Percentiles rank a stretch among this genome's conserved stretches.
phyloP scores from a whole-genome alignment of 2,888 invertebrate genomes.

The Drosophila helvetica region DNA sequence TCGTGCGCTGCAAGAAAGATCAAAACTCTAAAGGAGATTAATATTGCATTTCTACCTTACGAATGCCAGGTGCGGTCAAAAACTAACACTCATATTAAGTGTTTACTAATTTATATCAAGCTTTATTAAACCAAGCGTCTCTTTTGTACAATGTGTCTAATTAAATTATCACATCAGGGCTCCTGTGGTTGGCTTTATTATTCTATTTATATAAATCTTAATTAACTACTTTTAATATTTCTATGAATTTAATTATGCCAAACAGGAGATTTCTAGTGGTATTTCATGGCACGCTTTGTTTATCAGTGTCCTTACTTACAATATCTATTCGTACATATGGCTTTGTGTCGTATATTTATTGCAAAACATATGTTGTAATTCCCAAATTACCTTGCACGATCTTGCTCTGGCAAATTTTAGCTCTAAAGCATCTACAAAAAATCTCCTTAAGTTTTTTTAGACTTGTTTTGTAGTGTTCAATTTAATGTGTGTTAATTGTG shows the following conservation, averaged over 20 bases:
- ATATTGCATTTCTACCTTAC: constrained; percentile 99
- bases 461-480: constrained; percentile 84
- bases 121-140: constrained; percentile 4
- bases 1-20: constrained; percentile 97
- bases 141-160: too few species aligned
- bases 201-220: not conserved
- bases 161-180: not conserved
- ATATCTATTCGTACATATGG: not conserved
- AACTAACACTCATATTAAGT: not conserved
- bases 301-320: not conserved
- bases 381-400: not conserved
- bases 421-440: constrained; percentile 16
- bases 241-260: too few species aligned
- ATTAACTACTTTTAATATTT: too few species aligned
- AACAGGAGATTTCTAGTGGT: too few species aligned
- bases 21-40: constrained; percentile 93
- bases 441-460: constrained; percentile 84
- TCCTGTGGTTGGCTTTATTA: not conserved
- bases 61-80: constrained; percentile 93
- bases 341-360: not conserved
- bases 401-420: not conserved
- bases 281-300: too few species aligned
- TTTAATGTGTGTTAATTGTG: constrained; percentile 83
- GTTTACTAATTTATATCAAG: constrained; percentile 1
- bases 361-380: not conserved